A percentile compares a stretch with the other conserved stretches of the same genome.
These are phyloP conservation scores for Nowickia ferox DNA, from an alignment of 2,888 invertebrate species.

Conservation along the genomic window DNA sequence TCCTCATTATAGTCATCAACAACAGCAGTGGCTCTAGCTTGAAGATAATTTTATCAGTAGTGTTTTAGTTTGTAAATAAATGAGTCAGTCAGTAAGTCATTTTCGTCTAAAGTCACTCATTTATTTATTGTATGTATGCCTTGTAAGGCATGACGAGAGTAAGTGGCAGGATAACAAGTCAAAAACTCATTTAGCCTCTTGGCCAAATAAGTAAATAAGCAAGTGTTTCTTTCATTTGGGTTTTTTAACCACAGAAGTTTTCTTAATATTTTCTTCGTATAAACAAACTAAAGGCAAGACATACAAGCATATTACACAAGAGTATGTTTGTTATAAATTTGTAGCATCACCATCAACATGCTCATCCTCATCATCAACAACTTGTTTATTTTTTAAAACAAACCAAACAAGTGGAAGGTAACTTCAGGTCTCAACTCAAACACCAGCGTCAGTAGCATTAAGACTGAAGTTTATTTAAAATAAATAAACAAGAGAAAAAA, in stretches of 20 bases:
- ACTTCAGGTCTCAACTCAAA: conserved; percentile 2
- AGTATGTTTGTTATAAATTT: conserved; percentile 18
- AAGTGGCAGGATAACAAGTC: conserved; percentile 73
- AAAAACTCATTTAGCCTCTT: conserved; percentile 77
- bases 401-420: conserved; percentile 40
- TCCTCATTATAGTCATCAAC: conserved; percentile 20
- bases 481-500: neutral
- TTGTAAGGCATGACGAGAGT: conserved; percentile 54
- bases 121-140: conserved; percentile 26
- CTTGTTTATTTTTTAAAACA: conserved; percentile 17
- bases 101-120: conserved; percentile 8
- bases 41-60: neutral
- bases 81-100: conserved; percentile 41
- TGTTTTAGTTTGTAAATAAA: conserved; percentile 48
- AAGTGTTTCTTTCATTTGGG: conserved; percentile 65
- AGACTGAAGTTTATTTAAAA: conserved; percentile 57
- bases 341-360: conserved; percentile 12
- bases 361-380: conserved; percentile 1
- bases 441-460: conserved; percentile 16
- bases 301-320: conserved; percentile 20
- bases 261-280: conserved; percentile 8
- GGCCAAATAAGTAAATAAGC: conserved; percentile 74
- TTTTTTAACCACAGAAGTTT: conserved; percentile 28
- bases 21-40: conserved; percentile 1
- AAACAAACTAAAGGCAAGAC: neutral